These are phyloP conservation scores for Microctenopoma stevenorrisi DNA, from an alignment of 2,797 vertebrate genomes.

Conservation along the genomic window DNA sequence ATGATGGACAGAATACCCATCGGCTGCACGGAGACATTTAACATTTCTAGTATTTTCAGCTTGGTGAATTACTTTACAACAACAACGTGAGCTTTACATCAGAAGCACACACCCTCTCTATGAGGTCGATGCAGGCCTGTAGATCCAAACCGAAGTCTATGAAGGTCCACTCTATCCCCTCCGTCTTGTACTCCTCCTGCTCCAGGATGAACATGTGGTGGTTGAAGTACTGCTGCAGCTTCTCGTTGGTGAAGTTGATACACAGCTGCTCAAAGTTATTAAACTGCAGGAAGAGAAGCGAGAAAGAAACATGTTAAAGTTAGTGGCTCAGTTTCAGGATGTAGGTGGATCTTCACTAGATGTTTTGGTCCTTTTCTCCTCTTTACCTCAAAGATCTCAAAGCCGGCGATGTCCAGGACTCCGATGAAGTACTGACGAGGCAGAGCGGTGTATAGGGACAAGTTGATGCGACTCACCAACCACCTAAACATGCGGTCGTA, in stretches of 20 bases:
- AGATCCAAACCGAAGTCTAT: slow-evolving; percentile 95
- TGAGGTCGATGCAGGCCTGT: slow-evolving; percentile 94
- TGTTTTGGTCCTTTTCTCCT: background rate
- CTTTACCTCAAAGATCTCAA: slow-evolving; percentile 93
- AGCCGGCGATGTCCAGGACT: slow-evolving; percentile 95
- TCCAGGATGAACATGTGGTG: slow-evolving; percentile 97
- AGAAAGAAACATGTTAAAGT: too few relatives aligned
- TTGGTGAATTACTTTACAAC: background rate
- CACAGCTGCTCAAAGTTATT: slow-evolving; percentile 97
- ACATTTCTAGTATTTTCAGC: background rate
- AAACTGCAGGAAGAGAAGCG: slow-evolving; percentile 76
- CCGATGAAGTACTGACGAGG: slow-evolving; percentile 94
- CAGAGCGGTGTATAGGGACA: slow-evolving; percentile 89
- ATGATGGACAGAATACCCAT: slow-evolving; percentile 94
- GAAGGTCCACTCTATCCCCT: slow-evolving; percentile 95
- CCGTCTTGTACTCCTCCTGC: slow-evolving; percentile 94
- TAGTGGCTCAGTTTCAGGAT: background rate
- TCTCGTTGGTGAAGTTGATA: slow-evolving; percentile 98
- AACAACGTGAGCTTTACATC: background rate
- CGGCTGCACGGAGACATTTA: slow-evolving; percentile 77
- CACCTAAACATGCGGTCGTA: slow-evolving; percentile 96
- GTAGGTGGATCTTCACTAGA: background rate
- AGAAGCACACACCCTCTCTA: slow-evolving; percentile 83
- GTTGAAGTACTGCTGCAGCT: slow-evolving; percentile 97
- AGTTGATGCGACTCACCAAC: slow-evolving; percentile 93